These are phyloP conservation scores for Priocnemis perturbator DNA, from an alignment of 2,888 invertebrate species.

Conservation along the genomic window DNA sequence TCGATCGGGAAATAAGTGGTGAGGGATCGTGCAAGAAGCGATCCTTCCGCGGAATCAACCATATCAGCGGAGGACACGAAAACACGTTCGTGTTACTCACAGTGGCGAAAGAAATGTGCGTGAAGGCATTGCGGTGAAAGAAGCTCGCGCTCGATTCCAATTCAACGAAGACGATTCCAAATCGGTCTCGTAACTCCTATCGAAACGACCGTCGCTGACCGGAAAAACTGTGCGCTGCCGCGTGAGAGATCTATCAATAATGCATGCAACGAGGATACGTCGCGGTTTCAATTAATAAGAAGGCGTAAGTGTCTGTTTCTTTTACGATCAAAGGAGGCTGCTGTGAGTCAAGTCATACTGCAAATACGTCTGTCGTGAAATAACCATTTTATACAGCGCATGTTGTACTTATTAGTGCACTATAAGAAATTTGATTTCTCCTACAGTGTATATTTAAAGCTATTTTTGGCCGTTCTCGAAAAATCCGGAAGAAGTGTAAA, in stretches of 20 bases:
- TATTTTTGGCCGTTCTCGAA: too few species aligned
- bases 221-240: conserved; percentile 22
- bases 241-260: conserved; percentile 45
- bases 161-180: conserved; percentile 32
- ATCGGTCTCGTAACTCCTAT: conserved; percentile 27
- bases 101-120: conserved; percentile 34
- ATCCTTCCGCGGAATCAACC: conserved; percentile 46
- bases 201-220: conserved; percentile 22
- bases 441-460: too few species aligned
- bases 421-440: too few species aligned
- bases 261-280: conserved; percentile 37
- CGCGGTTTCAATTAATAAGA: conserved; percentile 21
- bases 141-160: conserved; percentile 14
- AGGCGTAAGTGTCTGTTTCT: not conserved
- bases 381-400: too few species aligned
- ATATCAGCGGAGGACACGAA: conserved; percentile 25
- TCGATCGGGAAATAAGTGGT: conserved; percentile 38
- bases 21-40: conserved; percentile 47
- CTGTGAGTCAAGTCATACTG: too few species aligned
- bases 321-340: too few species aligned
- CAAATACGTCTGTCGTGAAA: too few species aligned
- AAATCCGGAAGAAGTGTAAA: too few species aligned
- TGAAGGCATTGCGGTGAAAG: conserved; percentile 24
- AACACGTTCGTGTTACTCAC: conserved; percentile 27
- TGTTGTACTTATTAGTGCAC: too few species aligned